phyloP scores from a whole-genome alignment of 2,113 vertebrate species.

The Eurypyga helias region DNA sequence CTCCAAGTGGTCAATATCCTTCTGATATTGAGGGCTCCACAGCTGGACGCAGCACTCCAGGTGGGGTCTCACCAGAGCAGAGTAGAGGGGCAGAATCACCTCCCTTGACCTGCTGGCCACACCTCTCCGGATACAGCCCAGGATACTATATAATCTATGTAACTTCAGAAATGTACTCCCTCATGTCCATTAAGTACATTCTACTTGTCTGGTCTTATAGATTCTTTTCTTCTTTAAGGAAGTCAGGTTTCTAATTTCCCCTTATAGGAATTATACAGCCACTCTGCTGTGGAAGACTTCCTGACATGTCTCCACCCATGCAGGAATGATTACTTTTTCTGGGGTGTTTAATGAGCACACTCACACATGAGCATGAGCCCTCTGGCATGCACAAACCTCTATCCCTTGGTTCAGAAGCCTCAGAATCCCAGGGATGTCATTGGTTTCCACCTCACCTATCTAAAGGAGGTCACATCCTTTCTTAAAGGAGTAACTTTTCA shows the following conservation, averaged over 20 bases:
- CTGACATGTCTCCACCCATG: not conserved
- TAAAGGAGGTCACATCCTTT: not conserved
- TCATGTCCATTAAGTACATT: not conserved
- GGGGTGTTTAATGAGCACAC: not conserved
- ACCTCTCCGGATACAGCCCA: too few species aligned
- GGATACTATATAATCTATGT: not conserved
- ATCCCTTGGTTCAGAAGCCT: not conserved
- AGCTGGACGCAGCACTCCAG: too few species aligned
- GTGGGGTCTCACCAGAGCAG: too few species aligned
- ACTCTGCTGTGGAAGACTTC: not conserved
- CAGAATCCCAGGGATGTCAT: not conserved
- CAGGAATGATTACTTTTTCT: not conserved
- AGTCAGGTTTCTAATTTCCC: not conserved
- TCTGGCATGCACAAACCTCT: not conserved
- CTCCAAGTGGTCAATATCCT: too few species aligned
- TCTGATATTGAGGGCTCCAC: too few species aligned
- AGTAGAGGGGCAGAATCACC: too few species aligned
- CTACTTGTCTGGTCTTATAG: not conserved
- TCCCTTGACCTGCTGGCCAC: too few species aligned
- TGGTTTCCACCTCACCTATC: not conserved
- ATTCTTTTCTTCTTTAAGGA: not conserved
- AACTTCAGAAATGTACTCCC: not conserved
- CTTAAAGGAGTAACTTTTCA: not conserved
- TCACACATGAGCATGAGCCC: not conserved
- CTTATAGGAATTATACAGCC: not conserved